These are phyloP conservation scores for Labroides dimidiatus DNA, from an alignment of 2,797 vertebrate genomes.

Conservation along the genomic window DNA sequence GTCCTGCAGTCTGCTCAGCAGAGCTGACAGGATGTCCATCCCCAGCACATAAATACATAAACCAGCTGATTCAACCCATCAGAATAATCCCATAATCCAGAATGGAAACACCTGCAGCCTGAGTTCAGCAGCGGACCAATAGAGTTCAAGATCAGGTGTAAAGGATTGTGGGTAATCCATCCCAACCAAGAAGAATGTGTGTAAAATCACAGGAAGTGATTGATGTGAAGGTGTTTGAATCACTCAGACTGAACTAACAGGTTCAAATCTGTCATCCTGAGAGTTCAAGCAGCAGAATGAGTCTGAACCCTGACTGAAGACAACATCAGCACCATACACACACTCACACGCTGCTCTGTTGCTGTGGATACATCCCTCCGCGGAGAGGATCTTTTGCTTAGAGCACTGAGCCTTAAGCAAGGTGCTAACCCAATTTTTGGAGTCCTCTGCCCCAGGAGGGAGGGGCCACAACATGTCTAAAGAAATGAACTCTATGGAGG, in stretches of 20 bases:
- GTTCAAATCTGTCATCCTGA: rapidly evolving
- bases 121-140: background rate
- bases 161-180: conserved; percentile 85
- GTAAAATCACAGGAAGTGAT: background rate
- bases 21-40: conserved; percentile 92
- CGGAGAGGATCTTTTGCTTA: no score
- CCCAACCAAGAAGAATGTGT: background rate
- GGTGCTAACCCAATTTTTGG: no score
- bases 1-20: conserved; percentile 77
- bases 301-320: conserved; percentile 39
- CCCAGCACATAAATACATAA: conserved; percentile 74
- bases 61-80: background rate
- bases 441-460: no score
- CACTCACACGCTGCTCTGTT: no score
- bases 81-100: background rate
- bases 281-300: rapidly evolving
- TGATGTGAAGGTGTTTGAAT: rapidly evolving
- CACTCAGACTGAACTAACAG: rapidly evolving
- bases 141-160: conserved; percentile 49
- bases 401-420: no score
- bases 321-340: rapidly evolving
- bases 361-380: no score
- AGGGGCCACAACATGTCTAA: no score
- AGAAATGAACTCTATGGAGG: no score
- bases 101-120: background rate